These are phyloP conservation scores for Plectrocnemia conspersa DNA, from an alignment of 1,140 invertebrate genomes.

Conservation along the genomic window DNA sequence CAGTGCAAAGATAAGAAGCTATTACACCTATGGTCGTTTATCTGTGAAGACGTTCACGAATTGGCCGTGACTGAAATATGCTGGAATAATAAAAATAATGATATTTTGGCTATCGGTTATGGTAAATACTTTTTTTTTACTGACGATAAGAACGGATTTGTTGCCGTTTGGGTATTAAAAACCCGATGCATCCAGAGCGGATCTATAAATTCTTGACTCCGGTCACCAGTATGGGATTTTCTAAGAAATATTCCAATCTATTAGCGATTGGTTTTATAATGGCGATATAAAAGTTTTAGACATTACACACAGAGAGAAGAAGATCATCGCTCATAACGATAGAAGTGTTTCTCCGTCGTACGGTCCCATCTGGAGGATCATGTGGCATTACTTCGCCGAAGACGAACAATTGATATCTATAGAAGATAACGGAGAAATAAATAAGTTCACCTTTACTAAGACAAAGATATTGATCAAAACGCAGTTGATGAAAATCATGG, in stretches of 20 bases:
- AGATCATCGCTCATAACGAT: constrained; percentile 52
- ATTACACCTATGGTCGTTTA: constrained; percentile 61
- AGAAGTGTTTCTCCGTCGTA: constrained; percentile 54
- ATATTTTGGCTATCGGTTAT: constrained; percentile 67
- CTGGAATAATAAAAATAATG: constrained; percentile 61
- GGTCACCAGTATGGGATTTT: constrained; percentile 71
- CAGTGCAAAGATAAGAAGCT: constrained; percentile 28
- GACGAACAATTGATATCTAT: constrained; percentile 51
- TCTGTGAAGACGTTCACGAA: constrained; percentile 44
- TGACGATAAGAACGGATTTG: constrained; percentile 54
- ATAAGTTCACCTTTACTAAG: constrained; percentile 51
- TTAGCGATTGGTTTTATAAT: constrained; percentile 73
- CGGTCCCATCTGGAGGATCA: constrained; percentile 63
- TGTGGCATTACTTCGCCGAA: constrained; percentile 51
- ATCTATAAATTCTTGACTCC: constrained; percentile 63
- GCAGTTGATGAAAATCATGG: constrained; percentile 58
- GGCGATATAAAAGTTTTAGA: constrained; percentile 72
- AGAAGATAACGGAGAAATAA: constrained; percentile 57
- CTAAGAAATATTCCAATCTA: constrained; percentile 62
- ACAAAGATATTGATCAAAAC: constrained; percentile 52
- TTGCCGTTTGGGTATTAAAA: constrained; percentile 81
- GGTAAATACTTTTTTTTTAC: constrained; percentile 58
- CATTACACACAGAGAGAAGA: constrained; percentile 51
- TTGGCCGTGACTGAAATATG: constrained; percentile 55
- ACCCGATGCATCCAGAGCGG: constrained; percentile 76